phyloP scores from a whole-genome alignment of 2,113 vertebrate species.

The Nicator chloris region DNA sequence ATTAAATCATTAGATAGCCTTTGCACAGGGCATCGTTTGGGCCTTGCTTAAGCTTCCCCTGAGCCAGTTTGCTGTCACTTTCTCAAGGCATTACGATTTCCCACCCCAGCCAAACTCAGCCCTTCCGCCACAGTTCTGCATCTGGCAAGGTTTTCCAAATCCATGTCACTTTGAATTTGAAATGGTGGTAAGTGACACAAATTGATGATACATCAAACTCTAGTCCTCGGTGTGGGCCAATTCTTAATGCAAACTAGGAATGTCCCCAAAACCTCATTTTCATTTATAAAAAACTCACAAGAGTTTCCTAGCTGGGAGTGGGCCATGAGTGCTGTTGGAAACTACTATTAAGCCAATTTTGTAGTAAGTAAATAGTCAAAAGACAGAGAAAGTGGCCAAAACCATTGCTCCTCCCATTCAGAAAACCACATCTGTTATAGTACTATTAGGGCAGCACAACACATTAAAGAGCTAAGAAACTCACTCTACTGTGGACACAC shows the following conservation, averaged over 20 bases:
- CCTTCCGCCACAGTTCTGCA: background rate
- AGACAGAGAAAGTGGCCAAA: background rate
- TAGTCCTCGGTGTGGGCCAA: background rate
- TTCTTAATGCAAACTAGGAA: background rate
- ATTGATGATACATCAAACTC: background rate
- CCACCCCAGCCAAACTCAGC: background rate
- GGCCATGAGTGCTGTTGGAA: background rate
- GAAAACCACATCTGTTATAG: background rate
- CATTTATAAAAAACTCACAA: background rate
- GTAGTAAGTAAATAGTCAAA: background rate
- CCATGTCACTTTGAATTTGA: background rate
- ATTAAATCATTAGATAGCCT: background rate
- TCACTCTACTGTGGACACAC: background rate
- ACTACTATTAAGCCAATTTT: background rate
- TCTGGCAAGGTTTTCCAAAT: conserved; percentile 11
- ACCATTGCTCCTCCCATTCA: background rate
- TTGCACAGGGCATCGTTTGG: background rate
- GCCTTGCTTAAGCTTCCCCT: background rate
- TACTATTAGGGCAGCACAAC: background rate
- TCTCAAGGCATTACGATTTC: background rate
- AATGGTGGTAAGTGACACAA: background rate
- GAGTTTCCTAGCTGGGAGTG: background rate
- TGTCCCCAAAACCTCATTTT: background rate
- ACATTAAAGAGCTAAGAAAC: background rate
- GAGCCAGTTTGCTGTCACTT: background rate